Evolutionary conservation across 2,797 vertebrate species (phyloP).

Genomic region (Smutsia gigantea): DNA sequence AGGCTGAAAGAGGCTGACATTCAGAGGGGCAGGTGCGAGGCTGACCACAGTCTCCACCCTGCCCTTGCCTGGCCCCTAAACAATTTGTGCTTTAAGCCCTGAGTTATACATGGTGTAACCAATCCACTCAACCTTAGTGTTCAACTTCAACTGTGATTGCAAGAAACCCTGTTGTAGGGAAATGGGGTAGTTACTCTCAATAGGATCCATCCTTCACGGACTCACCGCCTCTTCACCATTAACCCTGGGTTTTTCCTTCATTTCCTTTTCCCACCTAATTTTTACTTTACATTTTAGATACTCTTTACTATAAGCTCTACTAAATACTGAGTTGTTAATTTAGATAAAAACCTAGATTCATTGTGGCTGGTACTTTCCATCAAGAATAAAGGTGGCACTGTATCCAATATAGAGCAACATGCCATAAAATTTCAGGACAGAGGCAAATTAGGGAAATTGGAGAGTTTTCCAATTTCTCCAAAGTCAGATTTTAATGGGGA

Average conservation of each 20-base stretch:
- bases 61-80: not conserved
- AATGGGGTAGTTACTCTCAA: not conserved
- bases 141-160: not conserved
- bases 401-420: not conserved
- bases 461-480: not conserved
- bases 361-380: not conserved
- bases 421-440: not conserved
- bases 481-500: not conserved
- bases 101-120: not conserved
- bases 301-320: not conserved
- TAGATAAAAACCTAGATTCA: not conserved
- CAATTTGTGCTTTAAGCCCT: not conserved
- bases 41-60: not conserved
- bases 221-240: not conserved
- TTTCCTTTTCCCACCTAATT: not conserved
- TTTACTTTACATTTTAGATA: not conserved
- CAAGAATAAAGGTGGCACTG: not conserved
- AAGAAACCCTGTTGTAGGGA: not conserved
- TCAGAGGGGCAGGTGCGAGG: rapidly evolving
- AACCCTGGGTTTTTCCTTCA: not conserved
- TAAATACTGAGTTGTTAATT: not conserved
- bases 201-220: not conserved
- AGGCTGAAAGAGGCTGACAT: too few relatives aligned
- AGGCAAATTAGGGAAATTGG: not conserved
- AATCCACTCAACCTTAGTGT: not conserved